Conservation (phyloP, 2,888 invertebrate species). For the Ophraella communa region DNA sequence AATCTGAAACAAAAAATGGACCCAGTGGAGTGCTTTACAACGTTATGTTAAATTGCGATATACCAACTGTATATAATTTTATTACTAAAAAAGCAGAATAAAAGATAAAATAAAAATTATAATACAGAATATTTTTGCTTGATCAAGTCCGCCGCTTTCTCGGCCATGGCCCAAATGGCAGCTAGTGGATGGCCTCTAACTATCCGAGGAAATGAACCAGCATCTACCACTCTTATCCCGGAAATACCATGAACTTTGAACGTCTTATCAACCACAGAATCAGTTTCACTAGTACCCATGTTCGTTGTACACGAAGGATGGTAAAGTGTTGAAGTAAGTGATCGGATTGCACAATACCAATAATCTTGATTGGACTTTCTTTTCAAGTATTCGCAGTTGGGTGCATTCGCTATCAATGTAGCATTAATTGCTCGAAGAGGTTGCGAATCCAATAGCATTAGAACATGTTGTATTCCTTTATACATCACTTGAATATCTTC, state of each 20-base stretch:
- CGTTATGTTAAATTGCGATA: no score
- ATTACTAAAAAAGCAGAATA: no score
- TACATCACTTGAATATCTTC: constrained; percentile 71
- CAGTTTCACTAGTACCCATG: constrained; percentile 62
- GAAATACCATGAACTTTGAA: constrained; percentile 62
- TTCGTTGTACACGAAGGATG: constrained; percentile 63
- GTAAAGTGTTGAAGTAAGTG: constrained; percentile 59
- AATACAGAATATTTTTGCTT: constrained; percentile 42
- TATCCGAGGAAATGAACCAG: constrained; percentile 63
- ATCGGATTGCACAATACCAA: constrained; percentile 61
- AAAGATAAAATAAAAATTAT: not conserved
- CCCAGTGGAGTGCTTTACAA: no score
- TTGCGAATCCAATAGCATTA: constrained; percentile 57
- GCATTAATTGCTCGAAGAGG: constrained; percentile 68
- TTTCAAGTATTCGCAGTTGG: constrained; percentile 57
- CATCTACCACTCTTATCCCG: constrained; percentile 63
- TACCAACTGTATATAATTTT: no score
- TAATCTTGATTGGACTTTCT: constrained; percentile 49
- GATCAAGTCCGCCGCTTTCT: constrained; percentile 63
- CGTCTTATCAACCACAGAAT: constrained; percentile 64
- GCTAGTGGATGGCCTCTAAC: constrained; percentile 63
- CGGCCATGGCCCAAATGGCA: constrained; percentile 63
- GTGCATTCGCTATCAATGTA: constrained; percentile 62
- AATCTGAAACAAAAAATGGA: no score
- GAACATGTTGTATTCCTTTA: constrained; percentile 62